phyloP scores from a whole-genome alignment of 2,113 vertebrate species.

The Halichoeres trimaculatus region DNA sequence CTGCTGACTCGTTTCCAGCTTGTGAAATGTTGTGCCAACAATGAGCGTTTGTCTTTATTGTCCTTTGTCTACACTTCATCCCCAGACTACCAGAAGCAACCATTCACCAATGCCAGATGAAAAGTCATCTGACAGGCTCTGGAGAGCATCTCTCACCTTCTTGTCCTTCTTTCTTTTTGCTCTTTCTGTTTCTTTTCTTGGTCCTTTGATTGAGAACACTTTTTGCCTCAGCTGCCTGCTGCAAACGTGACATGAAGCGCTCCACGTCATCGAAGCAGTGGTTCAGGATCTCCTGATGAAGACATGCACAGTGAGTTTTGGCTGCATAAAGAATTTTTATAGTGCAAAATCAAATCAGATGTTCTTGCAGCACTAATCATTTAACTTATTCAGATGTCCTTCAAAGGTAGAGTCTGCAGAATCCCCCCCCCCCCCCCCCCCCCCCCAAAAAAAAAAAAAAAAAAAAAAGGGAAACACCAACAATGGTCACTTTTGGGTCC shows the following conservation, averaged over 20 bases:
- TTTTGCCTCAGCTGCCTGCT: slow-evolving; percentile 86
- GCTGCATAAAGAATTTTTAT: too few species aligned
- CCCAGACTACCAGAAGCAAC: neutral
- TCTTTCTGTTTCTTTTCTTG: slow-evolving; percentile 69
- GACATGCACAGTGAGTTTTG: neutral
- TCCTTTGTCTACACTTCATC: neutral
- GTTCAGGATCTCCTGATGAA: slow-evolving; percentile 86
- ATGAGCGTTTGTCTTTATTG: neutral
- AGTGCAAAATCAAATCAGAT: too few species aligned
- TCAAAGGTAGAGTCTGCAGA: too few species aligned
- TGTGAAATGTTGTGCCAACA: neutral
- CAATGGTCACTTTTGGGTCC: too few species aligned
- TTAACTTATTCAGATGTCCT: too few species aligned
- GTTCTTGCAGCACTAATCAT: too few species aligned
- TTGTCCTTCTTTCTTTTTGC: slow-evolving; percentile 56
- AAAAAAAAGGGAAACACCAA: too few species aligned
- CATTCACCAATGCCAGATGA: too few species aligned
- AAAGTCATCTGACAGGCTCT: neutral
- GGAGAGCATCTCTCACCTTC: slow-evolving; percentile 50
- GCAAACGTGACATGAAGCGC: slow-evolving; percentile 84
- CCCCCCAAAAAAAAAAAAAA: too few species aligned
- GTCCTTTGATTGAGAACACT: slow-evolving; percentile 83
- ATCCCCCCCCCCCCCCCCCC: too few species aligned
- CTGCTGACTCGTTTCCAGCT: neutral
- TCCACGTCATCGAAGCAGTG: slow-evolving; percentile 90